Evolutionary conservation across 2,888 invertebrate species (phyloP).

Genomic region (Drosophila atripex): DNA sequence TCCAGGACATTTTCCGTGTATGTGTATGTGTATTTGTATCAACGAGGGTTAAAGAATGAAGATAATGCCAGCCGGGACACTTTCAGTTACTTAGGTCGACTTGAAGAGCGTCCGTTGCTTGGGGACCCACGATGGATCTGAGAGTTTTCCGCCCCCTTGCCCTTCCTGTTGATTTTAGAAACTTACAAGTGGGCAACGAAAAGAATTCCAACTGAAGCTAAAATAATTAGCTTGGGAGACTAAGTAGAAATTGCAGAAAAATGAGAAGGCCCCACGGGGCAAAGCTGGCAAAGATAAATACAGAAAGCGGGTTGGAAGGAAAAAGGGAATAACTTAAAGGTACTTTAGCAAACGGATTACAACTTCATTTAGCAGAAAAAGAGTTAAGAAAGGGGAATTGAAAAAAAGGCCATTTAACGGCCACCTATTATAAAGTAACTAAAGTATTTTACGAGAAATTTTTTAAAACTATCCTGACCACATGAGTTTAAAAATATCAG

Average conservation of each 20-base stretch:
- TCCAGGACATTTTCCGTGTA: constrained; percentile 14
- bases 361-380: neutral
- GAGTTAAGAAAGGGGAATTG: neutral
- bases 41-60: constrained; percentile 35
- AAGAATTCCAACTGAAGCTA: constrained; percentile 28
- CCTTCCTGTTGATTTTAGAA: constrained; percentile 37
- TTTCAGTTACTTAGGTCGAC: constrained; percentile 64
- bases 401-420: neutral
- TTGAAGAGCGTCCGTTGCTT: constrained; percentile 49
- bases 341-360: neutral
- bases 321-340: constrained; percentile 1
- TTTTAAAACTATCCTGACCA: neutral
- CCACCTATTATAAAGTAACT: neutral
- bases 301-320: neutral
- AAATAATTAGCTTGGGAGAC: constrained; percentile 42
- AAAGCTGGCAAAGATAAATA: constrained; percentile 19
- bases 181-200: constrained; percentile 65
- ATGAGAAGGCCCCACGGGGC: constrained; percentile 30
- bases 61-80: constrained; percentile 52
- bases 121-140: constrained; percentile 48
- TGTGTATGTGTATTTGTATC: constrained; percentile 9
- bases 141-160: constrained; percentile 6
- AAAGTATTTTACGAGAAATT: neutral
- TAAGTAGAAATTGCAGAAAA: constrained; percentile 35
- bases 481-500: neutral